These are phyloP conservation scores for Apodemia hepburni DNA, from an alignment of 2,888 invertebrate genomes.

Conservation along the genomic window DNA sequence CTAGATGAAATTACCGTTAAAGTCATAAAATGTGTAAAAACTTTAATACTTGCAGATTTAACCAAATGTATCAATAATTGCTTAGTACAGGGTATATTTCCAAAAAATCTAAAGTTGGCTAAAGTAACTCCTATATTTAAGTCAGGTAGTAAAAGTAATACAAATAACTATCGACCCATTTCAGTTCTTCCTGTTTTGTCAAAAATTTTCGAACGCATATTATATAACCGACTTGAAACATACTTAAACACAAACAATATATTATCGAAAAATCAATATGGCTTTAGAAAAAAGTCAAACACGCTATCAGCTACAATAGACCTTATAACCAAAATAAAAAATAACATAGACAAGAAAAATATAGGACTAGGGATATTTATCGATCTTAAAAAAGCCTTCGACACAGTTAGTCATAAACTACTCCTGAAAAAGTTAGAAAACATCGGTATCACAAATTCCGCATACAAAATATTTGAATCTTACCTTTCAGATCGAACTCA, in stretches of 20 bases:
- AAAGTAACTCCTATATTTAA: no score
- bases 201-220: no score
- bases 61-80: not conserved
- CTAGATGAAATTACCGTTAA: not conserved
- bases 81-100: not conserved
- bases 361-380: slow-evolving; percentile 19
- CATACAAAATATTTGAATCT: slow-evolving; percentile 21
- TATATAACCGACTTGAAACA: no score
- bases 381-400: slow-evolving; percentile 10
- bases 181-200: no score
- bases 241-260: slow-evolving; percentile 15
- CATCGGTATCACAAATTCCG: slow-evolving; percentile 18
- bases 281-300: slow-evolving; percentile 21
- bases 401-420: slow-evolving; percentile 3
- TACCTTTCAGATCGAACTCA: slow-evolving; percentile 14
- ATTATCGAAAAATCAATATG: slow-evolving; percentile 21
- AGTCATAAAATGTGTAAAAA: not conserved
- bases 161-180: no score
- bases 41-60: not conserved
- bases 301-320: slow-evolving; percentile 21
- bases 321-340: slow-evolving; percentile 24
- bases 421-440: slow-evolving; percentile 21
- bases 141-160: no score
- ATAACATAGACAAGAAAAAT: slow-evolving; percentile 25
- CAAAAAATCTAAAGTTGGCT: not conserved